Percentiles rank a stretch among this genome's conserved stretches.
These are phyloP conservation scores for Ellobius talpinus DNA, from an alignment of 2,113 vertebrate genomes.

Conservation along the genomic window DNA sequence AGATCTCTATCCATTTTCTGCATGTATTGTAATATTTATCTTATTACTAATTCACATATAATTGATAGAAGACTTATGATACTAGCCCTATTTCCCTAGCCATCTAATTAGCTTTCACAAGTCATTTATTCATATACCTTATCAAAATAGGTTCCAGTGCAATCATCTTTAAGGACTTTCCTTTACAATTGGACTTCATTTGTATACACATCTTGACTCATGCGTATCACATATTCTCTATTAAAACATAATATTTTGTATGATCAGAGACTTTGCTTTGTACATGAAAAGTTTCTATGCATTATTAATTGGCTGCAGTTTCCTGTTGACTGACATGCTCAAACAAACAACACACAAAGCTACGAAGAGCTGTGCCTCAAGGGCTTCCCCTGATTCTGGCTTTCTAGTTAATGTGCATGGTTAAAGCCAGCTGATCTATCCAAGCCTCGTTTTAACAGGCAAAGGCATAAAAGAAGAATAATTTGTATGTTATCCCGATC, in stretches of 20 bases:
- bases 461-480: background rate
- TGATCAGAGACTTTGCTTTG: constrained; percentile 21
- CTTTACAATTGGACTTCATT: background rate
- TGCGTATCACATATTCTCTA: background rate
- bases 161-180: background rate
- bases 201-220: background rate
- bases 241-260: background rate
- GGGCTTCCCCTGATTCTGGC: background rate
- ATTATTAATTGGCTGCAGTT: constrained; percentile 40
- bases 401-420: background rate
- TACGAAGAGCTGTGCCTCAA: background rate
- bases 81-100: background rate
- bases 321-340: constrained; percentile 12
- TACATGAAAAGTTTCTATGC: constrained; percentile 6
- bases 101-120: background rate
- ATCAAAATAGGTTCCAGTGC: background rate
- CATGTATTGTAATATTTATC: background rate
- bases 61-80: background rate
- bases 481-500: background rate
- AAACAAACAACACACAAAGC: constrained; percentile 31
- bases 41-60: background rate
- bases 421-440: background rate
- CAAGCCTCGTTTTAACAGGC: constrained; percentile 33
- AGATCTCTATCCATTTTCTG: background rate
- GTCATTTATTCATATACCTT: background rate